Base-by-base conservation (phyloP, 2,888 invertebrate genomes). In the Sphaerophoria taeniata region DNA sequence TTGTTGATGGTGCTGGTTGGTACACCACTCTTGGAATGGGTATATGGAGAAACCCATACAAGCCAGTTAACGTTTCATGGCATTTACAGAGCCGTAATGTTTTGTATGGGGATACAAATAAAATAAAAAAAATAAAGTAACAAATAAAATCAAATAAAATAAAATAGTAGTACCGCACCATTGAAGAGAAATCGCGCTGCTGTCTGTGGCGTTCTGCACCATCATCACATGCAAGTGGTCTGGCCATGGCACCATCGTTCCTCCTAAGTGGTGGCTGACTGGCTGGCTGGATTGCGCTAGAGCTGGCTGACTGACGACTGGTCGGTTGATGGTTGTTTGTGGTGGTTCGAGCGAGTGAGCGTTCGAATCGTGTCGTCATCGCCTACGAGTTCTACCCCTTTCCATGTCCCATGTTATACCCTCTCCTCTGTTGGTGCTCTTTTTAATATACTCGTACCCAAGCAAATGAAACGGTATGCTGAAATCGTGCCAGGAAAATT, bases 401-500 rank as follows among this genome's bases (percentile, higher is more conserved):
- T n/a, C 24, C 39, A 12, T 6, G 9, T 16, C 43, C 60, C 43
- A 16, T 7, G 39, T 6, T 39, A 24, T 43, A 5, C 43, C 43
- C 43, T 9, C 12, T 4, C 3, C 11, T 24, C 6, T 24, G 24
- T 24, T 24, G 24, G 24, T 24, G 24, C 24, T 24, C 24, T 24
- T 24, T 24, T 24, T 24, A 24, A 24, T 24, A 24, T 24, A 24
- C 24, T 24, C 2, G 24, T 24, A 24, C 36, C 31, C 12, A 39
- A 31, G 31, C 43, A 43, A 12, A 60, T 12, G 16, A 31, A 53
- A 53, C 53, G 12, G 67, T 53, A 53, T 51, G 51, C 67, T 67
- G 67, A 67, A 67, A 67, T 67, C 67, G 67, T 67, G 67, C 67
- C 67, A 67, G 67, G 67, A 67, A 53, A 53, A 67, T 67, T 53